Base-by-base conservation (phyloP, 2,888 invertebrate genomes). In the Ectemnius cavifrons region DNA sequence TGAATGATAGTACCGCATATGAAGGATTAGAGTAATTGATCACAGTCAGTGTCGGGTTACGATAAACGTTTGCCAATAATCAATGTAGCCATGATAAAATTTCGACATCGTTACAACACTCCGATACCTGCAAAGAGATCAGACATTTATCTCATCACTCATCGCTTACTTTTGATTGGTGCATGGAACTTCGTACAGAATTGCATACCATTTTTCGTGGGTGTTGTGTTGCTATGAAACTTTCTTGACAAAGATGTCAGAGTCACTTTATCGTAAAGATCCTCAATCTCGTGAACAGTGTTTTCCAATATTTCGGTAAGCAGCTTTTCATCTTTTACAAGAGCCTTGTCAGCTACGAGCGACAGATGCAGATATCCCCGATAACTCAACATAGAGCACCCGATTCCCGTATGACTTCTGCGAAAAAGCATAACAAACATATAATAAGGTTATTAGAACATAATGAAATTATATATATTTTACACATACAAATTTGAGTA, bases 371-470 rank as follows among this genome's bases (percentile, higher is more conserved):
- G 84, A 20, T 91, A 91, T 0, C 92, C 92, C 6, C 91, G 91
- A 78, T 93, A 93, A 62, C 91, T 92, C 14, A 93, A 83, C 1
- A 93, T 88, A 14, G 92, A 92, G 61, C 92, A 88, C 13, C 92
- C 92, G 37, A 93, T 84, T 57, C 93, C 93, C 90, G 86, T 66
- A 18, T 67, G 75, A 23, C 81, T 81, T 52, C 87, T 85, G 20
- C 37, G 73, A 77, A 64, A 56, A 78, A 78, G 45, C 14, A 58
- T 16, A 66, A 23, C 1, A 8, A 8, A 18, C 14, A 20, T 18
- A 27, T 6, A 4, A 1, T 49, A 11, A 14, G 6, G 18, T 20
- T 20, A 13, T 23, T 6, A 18, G 56, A 23, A 23, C 23, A 23
- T 23, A 23, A 23, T 23, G 23, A 23, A 23, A 23, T 23, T 23